Base-by-base conservation (phyloP, 1,140 invertebrate species). In the Homalodisca vitripennis region DNA sequence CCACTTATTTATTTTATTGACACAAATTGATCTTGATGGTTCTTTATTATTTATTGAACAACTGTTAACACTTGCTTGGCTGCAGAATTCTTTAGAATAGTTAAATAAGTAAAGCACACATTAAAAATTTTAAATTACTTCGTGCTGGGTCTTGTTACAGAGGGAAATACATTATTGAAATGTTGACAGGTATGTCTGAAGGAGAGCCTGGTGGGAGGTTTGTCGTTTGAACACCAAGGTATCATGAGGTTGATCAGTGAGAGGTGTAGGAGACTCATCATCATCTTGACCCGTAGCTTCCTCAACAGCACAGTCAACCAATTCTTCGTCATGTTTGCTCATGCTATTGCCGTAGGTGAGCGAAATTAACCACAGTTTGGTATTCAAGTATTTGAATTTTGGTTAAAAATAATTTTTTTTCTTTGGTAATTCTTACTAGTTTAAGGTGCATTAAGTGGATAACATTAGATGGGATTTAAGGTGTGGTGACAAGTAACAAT, bases 311-410 rank as follows among this genome's bases (percentile, higher is more conserved):
- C 85, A 13, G 86, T 84, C 29, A 90, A 91, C 71, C 83, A 83
- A 67, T 93, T 90, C 78, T 86, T 90, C 71, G 80, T 89, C 0
- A 87, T 86, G 69, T 90, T 87, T 76, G 88, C 90, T 27, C 89
- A 92, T 77, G 88, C 89, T 6, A 78, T 89, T 70, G 86, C 86
- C 73, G 89, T 93, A 67, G 86, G 89, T 90, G 80, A 80, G 79
- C 6, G 20, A n/a, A n/a, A n/a, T n/a, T n/a, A n/a, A n/a, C n/a
- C n/a, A n/a, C n/a, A n/a, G n/a, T n/a, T n/a, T n/a, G n/a, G n/a
- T 14, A 53, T 24, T 53, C 22, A 14, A 12, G 12, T 53, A 12
- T 12, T 20, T 53, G 48, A 53, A 53, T 14, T 20, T 22, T 14
- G 20, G 6, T 12, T 53, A n/a, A n/a, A n/a, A n/a, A n/a, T n/a